These are phyloP conservation scores for Temnothorax longispinosus DNA, from an alignment of 1,140 invertebrate genomes.

Conservation along the genomic window DNA sequence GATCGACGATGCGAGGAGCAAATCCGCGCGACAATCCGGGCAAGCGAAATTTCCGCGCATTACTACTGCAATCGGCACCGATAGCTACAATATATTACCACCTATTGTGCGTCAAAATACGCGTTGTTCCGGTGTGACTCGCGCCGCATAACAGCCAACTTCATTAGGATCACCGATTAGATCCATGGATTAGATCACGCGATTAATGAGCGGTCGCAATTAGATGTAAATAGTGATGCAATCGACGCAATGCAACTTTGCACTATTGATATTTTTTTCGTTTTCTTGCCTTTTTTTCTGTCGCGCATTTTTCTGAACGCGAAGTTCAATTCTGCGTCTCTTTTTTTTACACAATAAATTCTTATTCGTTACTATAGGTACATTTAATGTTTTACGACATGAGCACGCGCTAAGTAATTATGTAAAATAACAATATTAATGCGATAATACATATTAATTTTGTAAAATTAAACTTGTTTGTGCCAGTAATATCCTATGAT, in stretches of 20 bases:
- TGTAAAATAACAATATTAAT: not conserved
- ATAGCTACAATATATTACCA: not conserved
- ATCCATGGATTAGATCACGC: not conserved
- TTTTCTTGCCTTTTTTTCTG: not conserved
- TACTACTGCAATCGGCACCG: not conserved
- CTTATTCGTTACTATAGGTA: not conserved
- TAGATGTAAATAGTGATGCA: slow-evolving; percentile 25
- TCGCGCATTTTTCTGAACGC: not conserved
- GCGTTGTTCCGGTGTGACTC: not conserved
- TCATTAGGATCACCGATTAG: slow-evolving; percentile 32
- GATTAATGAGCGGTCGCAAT: slow-evolving; percentile 33
- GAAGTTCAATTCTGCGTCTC: not conserved
- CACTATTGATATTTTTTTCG: not conserved
- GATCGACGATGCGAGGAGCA: slow-evolving; percentile 34
- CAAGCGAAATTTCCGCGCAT: slow-evolving; percentile 20
- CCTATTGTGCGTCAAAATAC: not conserved
- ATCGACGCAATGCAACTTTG: not conserved
- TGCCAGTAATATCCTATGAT: not conserved
- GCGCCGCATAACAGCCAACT: not conserved
- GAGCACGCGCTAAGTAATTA: not conserved
- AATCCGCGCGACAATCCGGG: slow-evolving; percentile 4
- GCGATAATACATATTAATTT: not conserved
- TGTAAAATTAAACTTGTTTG: slow-evolving; percentile 19
- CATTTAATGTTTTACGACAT: not conserved
- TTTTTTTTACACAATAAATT: not conserved